Conservation (phyloP, 1,140 invertebrate species). For the Zaprionus ghesquierei region DNA sequence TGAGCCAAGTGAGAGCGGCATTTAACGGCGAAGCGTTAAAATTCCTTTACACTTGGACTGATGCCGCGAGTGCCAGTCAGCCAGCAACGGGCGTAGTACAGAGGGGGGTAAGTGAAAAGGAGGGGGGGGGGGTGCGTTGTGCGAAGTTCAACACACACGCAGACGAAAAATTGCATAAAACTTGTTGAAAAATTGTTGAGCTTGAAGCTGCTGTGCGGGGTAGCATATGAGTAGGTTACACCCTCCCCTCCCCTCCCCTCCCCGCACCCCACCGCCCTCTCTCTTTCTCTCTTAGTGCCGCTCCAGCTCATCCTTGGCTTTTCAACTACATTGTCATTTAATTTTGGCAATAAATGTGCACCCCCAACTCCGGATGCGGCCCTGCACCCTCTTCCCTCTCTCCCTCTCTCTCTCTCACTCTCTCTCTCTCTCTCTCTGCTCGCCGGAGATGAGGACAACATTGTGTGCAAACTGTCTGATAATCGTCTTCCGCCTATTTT, state of each 20-base stretch:
- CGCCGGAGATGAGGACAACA: constrained; percentile 43
- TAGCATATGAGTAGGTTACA: constrained; percentile 37
- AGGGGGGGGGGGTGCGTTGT: neutral
- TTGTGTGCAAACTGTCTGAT: constrained; percentile 81
- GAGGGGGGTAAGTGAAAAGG: neutral
- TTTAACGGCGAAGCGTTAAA: constrained; percentile 70
- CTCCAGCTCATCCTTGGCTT: constrained; percentile 33
- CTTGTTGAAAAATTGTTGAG: constrained; percentile 74
- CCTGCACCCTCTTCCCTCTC: neutral
- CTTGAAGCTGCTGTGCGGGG: constrained; percentile 1
- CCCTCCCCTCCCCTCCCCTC: neutral
- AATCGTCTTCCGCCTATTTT: constrained; percentile 81
- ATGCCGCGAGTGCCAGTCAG: constrained; percentile 36
- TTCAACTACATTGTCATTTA: constrained; percentile 78
- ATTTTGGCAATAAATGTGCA: constrained; percentile 80
- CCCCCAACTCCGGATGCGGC: neutral
- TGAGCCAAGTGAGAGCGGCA: constrained; percentile 43
- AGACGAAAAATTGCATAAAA: constrained; percentile 51
- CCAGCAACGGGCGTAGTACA: neutral
- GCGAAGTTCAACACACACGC: neutral
- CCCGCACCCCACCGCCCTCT: neutral
- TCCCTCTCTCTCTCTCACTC: neutral
- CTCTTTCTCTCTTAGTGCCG: neutral
- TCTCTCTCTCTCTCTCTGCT: neutral
- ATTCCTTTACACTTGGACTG: constrained; percentile 76